These are phyloP conservation scores for Luehdorfia chinensis DNA, from an alignment of 1,140 invertebrate genomes.

Conservation along the genomic window DNA sequence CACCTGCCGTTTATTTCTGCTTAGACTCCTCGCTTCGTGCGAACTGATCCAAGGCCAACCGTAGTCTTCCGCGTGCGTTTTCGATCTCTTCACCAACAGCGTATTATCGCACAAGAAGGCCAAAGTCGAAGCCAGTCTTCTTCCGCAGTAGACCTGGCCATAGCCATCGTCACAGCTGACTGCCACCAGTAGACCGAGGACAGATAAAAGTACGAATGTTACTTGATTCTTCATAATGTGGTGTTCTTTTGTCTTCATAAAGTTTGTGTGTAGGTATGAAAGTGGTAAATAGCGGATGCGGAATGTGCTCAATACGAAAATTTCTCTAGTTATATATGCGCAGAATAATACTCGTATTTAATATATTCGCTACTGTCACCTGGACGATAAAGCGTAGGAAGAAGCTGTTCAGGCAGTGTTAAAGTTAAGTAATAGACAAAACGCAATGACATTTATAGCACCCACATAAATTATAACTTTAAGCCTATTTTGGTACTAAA, in stretches of 20 bases:
- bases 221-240: not conserved
- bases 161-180: constrained; percentile 7
- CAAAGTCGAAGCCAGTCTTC: constrained; percentile 18
- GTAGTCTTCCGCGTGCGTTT: not conserved
- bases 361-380: no score
- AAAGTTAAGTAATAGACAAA: no score
- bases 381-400: no score
- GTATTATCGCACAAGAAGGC: constrained; percentile 20
- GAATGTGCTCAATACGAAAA: not conserved
- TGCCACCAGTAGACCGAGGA: no score
- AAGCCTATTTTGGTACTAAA: no score
- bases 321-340: no score
- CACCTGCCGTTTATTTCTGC: constrained; percentile 21
- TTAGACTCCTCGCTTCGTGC: constrained; percentile 6
- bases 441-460: no score
- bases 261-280: no score
- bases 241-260: no score
- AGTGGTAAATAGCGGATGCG: not conserved
- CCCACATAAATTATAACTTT: no score
- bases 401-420: no score
- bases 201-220: not conserved
- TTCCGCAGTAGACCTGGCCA: constrained; percentile 26
- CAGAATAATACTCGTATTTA: no score
- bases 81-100: constrained; percentile 19
- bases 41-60: constrained; percentile 11